These are phyloP conservation scores for Sminthurides aquaticus DNA, from an alignment of 2,888 invertebrate species.

Conservation along the genomic window DNA sequence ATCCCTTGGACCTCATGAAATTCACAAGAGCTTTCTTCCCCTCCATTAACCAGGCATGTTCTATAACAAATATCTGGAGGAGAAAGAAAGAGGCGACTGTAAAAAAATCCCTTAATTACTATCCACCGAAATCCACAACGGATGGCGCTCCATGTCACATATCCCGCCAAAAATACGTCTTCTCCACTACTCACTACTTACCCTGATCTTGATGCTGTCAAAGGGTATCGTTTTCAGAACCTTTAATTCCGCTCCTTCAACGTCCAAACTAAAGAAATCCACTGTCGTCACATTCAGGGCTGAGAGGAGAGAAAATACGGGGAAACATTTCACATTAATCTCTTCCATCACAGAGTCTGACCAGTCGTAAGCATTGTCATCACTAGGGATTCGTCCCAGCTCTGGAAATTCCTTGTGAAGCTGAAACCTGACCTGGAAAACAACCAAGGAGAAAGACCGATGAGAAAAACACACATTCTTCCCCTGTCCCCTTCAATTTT, in stretches of 20 bases:
- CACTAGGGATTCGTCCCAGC: neutral
- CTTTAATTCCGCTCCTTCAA: conserved; percentile 16
- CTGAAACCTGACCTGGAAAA: conserved; percentile 8
- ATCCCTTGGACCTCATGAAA: conserved; percentile 12
- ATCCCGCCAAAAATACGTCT: too few relatives aligned
- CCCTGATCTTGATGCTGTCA: conserved; percentile 14
- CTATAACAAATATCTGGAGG: conserved; percentile 6
- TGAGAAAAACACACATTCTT: too few relatives aligned
- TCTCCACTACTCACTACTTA: too few relatives aligned
- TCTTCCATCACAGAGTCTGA: conserved; percentile 8
- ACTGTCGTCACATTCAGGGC: conserved; percentile 50
- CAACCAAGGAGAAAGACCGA: too few relatives aligned
- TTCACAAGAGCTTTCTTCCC: conserved; percentile 8
- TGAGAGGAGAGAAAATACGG: conserved; percentile 51
- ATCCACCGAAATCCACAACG: too few relatives aligned
- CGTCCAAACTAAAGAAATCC: conserved; percentile 50
- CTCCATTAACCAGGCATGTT: conserved; percentile 10
- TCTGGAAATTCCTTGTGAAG: conserved; percentile 3
- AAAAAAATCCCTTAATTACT: too few relatives aligned
- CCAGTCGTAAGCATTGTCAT: conserved; percentile 8
- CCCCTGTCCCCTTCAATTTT: too few relatives aligned
- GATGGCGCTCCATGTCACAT: too few relatives aligned
- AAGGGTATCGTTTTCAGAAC: conserved; percentile 13
- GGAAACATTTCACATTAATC: conserved; percentile 8
- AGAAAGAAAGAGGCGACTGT: too few relatives aligned